Evolutionary conservation across 2,113 vertebrate genomes (phyloP), one percentile per base, ranked within the genome.

Genomic region (Spizaetus ornatus): DNA sequence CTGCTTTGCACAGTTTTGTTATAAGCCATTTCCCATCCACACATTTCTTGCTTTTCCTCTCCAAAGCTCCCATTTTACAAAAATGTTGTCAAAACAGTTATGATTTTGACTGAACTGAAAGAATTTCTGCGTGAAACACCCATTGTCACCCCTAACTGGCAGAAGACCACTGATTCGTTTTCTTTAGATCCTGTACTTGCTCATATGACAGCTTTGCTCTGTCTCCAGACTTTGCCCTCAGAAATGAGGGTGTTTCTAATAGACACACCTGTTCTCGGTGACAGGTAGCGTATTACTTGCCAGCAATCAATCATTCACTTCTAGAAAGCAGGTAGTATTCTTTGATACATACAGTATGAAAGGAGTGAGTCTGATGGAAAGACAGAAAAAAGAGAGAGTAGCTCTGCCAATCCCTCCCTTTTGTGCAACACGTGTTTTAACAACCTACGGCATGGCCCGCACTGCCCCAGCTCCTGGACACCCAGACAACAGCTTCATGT

Each of bases 371-470:
- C 76, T 52, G 66, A 22, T 32, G 52, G 31, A 31, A 31, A 83
- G 48, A 25, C 26, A 65, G 47, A 16, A 74, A 48, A 42, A 67
- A 52, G 23, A 58, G 9, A 56, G 9, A 71, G 65, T 5, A 71
- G 52, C 63, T 86, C 36, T 89, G 80, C 25, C 71, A 12, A 17
- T 6, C 13, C 23, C 55, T 58, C 21, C 36, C 16, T 29, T 26
- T 0, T 32, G 12, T 5, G 7, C n/a, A 58, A 32, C 7, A 0
- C 0, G 3, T 19, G 43, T 69, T 76, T 52, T 29, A 59, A 38
- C 7, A 63, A 48, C 25, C 34, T 3, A 23, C 2, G 3, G 50
- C 79, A 65, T 0, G 6, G 52, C 32, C 78, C 77, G 42, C 0
- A 2, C 72, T 80, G 77, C 47, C 56, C 18, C 74, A 62, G 82